phyloP scores from a whole-genome alignment of 37 sponge, comb jelly and placozoan genomes.

The Ianthella basta region DNA sequence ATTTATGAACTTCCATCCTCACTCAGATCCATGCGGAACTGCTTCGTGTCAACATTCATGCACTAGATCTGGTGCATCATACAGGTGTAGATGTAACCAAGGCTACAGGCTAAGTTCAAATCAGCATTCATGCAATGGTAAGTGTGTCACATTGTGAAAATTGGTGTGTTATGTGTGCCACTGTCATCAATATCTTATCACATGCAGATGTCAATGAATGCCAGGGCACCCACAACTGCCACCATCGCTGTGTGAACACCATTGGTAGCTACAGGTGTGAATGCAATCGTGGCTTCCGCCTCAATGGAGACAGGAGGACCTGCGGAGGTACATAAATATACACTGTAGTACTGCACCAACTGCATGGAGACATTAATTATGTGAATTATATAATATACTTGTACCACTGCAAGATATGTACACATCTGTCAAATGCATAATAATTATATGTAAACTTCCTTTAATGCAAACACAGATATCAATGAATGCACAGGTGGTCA shows the following conservation, averaged over 20 bases:
- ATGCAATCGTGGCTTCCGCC: background rate
- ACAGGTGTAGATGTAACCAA: too few relatives aligned
- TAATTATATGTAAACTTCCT: background rate
- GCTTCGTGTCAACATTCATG: too few relatives aligned
- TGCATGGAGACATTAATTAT: too few relatives aligned
- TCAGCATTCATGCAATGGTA: too few relatives aligned
- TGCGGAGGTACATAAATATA: background rate
- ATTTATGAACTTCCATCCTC: too few relatives aligned
- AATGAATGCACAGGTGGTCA: background rate
- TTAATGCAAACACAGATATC: background rate
- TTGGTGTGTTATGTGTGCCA: too few relatives aligned
- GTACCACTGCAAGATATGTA: background rate
- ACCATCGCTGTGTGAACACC: background rate
- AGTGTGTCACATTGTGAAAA: too few relatives aligned
- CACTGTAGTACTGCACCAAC: background rate
- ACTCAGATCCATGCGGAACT: too few relatives aligned
- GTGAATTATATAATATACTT: too few relatives aligned
- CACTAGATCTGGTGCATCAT: too few relatives aligned
- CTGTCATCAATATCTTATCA: too few relatives aligned
- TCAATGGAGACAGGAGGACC: background rate
- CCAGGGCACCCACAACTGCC: background rate
- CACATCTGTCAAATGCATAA: background rate
- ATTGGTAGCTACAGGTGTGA: background rate
- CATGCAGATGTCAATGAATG: slow-evolving; percentile 13
- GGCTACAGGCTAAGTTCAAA: too few relatives aligned